phyloP scores from a whole-genome alignment of 2,113 vertebrate species.

The Buteo buteo region DNA sequence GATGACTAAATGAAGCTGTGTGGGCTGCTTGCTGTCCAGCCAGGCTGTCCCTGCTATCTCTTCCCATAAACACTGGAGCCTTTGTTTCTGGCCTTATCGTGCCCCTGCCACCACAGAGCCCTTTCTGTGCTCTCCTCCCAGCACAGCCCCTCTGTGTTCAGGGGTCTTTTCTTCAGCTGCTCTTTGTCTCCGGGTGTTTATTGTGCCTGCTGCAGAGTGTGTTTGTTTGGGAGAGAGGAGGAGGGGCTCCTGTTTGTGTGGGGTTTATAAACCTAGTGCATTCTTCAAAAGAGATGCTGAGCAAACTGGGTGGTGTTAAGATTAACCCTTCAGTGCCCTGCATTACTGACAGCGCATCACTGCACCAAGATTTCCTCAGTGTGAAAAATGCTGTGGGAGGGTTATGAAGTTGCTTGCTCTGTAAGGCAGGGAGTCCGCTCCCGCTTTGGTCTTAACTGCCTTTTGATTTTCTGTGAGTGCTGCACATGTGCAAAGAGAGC shows the following conservation, averaged over 20 bases:
- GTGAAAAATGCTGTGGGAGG: background rate
- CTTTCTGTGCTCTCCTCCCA: constrained; percentile 52
- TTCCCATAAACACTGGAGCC: constrained; percentile 52
- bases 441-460: background rate
- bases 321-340: constrained; percentile 7
- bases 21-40: constrained; percentile 27
- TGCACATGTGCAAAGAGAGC: background rate
- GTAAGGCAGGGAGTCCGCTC: background rate
- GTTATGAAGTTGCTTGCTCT: background rate
- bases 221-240: constrained; percentile 29
- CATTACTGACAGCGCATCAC: background rate
- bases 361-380: background rate
- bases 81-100: constrained; percentile 66
- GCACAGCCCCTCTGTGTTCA: background rate
- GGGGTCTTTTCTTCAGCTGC: constrained; percentile 53
- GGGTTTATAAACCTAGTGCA: constrained; percentile 52
- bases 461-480: background rate
- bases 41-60: constrained; percentile 42
- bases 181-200: constrained; percentile 38
- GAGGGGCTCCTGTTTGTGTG: constrained; percentile 52
- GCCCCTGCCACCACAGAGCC: constrained; percentile 48
- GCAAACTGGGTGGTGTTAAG: constrained; percentile 3
- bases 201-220: constrained; percentile 41
- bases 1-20: constrained; percentile 40
- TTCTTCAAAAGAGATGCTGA: constrained; percentile 61